These are phyloP conservation scores for Megastigmus dorsalis DNA, from an alignment of 2,888 invertebrate genomes.

Conservation along the genomic window DNA sequence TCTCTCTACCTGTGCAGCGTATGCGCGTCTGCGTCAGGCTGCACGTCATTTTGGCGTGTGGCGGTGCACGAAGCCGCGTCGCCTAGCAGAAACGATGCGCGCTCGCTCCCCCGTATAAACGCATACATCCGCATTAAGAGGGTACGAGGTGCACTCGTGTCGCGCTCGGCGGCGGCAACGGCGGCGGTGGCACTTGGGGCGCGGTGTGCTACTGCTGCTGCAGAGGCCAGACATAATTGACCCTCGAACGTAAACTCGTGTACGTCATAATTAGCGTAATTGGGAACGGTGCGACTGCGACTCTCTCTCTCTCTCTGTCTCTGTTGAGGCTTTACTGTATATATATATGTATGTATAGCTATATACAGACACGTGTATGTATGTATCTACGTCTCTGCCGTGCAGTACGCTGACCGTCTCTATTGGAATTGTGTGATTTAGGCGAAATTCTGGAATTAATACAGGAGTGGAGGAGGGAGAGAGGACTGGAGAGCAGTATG, in stretches of 20 bases:
- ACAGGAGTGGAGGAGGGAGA: background rate
- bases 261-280: slow-evolving; percentile 57
- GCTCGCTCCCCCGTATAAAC: background rate
- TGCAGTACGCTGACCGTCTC: background rate
- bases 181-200: slow-evolving; percentile 15
- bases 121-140: slow-evolving; percentile 30
- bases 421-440: slow-evolving; percentile 48
- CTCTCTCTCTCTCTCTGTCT: background rate
- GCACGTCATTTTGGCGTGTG: too few species aligned
- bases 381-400: background rate
- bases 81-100: too few species aligned
- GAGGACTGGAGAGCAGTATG: too few species aligned
- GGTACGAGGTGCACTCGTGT: too few species aligned
- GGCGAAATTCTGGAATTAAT: slow-evolving; percentile 46
- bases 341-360: background rate
- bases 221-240: slow-evolving; percentile 48
- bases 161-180: too few species aligned
- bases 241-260: slow-evolving; percentile 52
- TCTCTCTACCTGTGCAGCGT: too few species aligned
- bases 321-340: background rate
- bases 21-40: too few species aligned
- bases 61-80: too few species aligned
- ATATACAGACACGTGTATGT: background rate
- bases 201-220: too few species aligned
- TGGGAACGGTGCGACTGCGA: slow-evolving; percentile 35